Conservation (phyloP, 2,888 invertebrate genomes). For the Torymus texanus region DNA sequence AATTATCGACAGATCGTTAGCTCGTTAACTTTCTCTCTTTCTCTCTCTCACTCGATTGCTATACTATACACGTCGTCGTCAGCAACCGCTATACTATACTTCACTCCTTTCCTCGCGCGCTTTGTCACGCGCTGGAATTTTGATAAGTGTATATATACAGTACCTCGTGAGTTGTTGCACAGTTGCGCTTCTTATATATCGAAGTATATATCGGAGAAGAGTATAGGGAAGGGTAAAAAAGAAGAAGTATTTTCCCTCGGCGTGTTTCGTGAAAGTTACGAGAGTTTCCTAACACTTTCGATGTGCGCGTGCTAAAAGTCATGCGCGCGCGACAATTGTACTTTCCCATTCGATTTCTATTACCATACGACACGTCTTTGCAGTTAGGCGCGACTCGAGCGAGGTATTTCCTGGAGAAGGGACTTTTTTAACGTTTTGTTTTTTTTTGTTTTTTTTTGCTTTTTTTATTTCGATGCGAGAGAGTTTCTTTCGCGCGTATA, state of each 20-base stretch:
- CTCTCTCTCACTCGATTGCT: too few relatives aligned
- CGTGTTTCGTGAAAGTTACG: slow-evolving; percentile 31
- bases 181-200: too few relatives aligned
- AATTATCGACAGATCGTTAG: slow-evolving; percentile 44
- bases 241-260: too few relatives aligned
- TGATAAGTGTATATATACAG: slow-evolving; percentile 11
- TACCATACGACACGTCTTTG: slow-evolving; percentile 45
- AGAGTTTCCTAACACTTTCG: slow-evolving; percentile 29
- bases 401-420: background rate
- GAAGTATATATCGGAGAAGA: too few relatives aligned
- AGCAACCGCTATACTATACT: background rate
- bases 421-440: too few relatives aligned
- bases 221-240: too few relatives aligned
- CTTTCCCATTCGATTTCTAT: slow-evolving; percentile 50
- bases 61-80: background rate
- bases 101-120: background rate
- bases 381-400: slow-evolving; percentile 19
- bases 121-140: slow-evolving; percentile 12
- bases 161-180: background rate
- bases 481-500: background rate
- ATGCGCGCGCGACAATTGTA: slow-evolving; percentile 33
- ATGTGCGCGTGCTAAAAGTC: slow-evolving; percentile 15
- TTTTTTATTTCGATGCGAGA: background rate
- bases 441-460: background rate
- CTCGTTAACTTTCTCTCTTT: slow-evolving; percentile 17